Base-by-base conservation (phyloP, 2,888 invertebrate species). In the Matsumyia berberina region DNA sequence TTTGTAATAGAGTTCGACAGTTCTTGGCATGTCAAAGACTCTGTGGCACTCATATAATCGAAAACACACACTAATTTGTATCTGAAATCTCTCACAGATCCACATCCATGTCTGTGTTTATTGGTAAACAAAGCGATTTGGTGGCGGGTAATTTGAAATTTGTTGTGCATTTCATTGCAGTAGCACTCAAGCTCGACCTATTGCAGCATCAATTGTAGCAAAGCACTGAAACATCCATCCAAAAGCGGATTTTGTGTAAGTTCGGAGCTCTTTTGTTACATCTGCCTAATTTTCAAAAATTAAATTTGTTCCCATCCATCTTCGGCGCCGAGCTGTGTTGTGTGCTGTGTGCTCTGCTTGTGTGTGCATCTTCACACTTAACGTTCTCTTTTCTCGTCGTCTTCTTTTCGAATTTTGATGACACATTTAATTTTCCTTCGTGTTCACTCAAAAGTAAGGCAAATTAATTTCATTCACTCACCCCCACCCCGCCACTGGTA, bases 371-470 rank as follows among this genome's bases (percentile, higher is more conserved):
- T 53, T 73, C 62, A 44, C 55, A 66, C 44, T 58, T 69, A 5
- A 44, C 29, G 42, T 39, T 17, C 58, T 66, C 35, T 78, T 46
- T 60, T 11, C 11, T 24, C 15, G 5, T 11, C n/a, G 12, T 55
- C 35, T 12, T 35, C 39, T 60, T 35, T 49, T 58, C 33, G 39
- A 35, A 37, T 69, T 83, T 69, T 83, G 73, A 83, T 83, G 83
- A 83, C 83, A 73, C 49, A 67, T 74, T n/a, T n/a, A n/a, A n/a
- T n/a, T 79, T 73, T 46, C 49, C 57, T 51, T 60, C 49, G 57
- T 83, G 73, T 37, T 79, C 73, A 62, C 67, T 67, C 78, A 73
- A 60, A 69, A 62, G 67, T 69, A 31, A 69, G 46, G 67, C 44
- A 69, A 67, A 83, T 83, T 73, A 83, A 73, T 67, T 44, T 19